Evolutionary conservation across 2,888 invertebrate genomes (phyloP), one percentile per base, ranked within the genome.

Genomic region (Pristionchus maxplancki): DNA sequence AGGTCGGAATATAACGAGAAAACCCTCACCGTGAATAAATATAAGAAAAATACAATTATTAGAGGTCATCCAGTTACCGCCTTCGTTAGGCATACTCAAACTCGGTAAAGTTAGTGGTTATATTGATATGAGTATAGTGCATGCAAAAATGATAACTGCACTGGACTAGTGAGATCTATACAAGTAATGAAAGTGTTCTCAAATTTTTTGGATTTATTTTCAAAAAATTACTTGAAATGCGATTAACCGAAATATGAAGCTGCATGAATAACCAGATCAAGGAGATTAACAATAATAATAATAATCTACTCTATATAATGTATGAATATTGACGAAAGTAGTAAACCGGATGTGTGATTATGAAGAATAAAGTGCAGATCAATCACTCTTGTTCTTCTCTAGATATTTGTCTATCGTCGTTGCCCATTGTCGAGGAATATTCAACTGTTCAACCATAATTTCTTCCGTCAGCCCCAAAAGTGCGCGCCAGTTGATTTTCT

Each of bases 51-150:
- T 9, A 31, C 67, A 67, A 67, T 15, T 28, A 62, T n/a, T 31
- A 1, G 64, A 31, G 31, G 31, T 31, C 31, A 15, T 64, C 31
- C 28, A 64, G 64, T 15, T 64, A 31, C 64, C 28, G 64, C 31
- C 34, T 71, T 71, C 24, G n/a, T 24, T 58, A 24, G n/a, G n/a
- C 0, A 71, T 37, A 37, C 13, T 15, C 15, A 17, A 24, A 78
- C n/a, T 44, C 44, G 24, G 44, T 28, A 11, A 37, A 48, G 48
- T n/a, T 78, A 40, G 15, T 1, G 24, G 28, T 44, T n/a, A 28
- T 28, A n/a, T 44, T 78, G 78, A 78, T 78, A 78, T 78, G 78
- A 34, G 78, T 9, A 78, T n/a, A 40, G 78, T 78, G 44, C 44
- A 78, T 44, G 2, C 31, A 15, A 9, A 28, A 44, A n/a, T n/a